Conservation (phyloP, 2,888 invertebrate genomes). For the Empis livida region DNA sequence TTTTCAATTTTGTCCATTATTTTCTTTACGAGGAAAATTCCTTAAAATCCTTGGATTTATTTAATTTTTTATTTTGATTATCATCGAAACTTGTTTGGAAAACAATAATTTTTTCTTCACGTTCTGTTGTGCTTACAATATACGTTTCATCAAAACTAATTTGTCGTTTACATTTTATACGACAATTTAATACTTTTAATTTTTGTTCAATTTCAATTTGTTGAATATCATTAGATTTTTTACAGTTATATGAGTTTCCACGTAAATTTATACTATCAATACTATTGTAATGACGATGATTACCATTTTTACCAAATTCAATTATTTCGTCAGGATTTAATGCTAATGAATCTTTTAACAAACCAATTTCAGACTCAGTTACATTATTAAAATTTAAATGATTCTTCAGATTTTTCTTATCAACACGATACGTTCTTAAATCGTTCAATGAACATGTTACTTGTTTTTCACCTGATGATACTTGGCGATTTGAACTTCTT, state of each 20-base stretch:
- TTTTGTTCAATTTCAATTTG: conserved; percentile 5
- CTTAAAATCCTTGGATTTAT: neutral
- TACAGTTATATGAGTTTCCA: too few species aligned
- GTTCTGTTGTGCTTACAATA: conserved; percentile 12
- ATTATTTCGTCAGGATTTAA: neutral
- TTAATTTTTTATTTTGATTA: conserved; percentile 3
- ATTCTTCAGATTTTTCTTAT: neutral
- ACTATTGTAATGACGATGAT: neutral
- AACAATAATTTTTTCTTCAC: conserved; percentile 12
- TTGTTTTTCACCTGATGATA: conserved; percentile 35
- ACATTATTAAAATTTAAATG: too few species aligned
- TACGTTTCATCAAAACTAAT: conserved; percentile 28
- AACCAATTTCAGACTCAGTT: conserved; percentile 7
- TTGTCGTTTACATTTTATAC: conserved; percentile 22
- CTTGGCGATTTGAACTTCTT: conserved; percentile 44
- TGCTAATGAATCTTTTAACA: conserved; percentile 1
- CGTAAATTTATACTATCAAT: conserved; percentile 1
- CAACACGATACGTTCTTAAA: neutral
- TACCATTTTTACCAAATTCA: conserved; percentile 1
- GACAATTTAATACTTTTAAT: conserved; percentile 4
- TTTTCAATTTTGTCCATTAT: neutral
- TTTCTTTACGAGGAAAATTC: neutral
- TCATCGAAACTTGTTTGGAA: conserved; percentile 15
- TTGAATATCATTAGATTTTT: neutral
- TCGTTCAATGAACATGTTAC: conserved; percentile 11